Evolutionary conservation across 2,888 invertebrate species (phyloP).

Genomic region (Patella pellucida): DNA sequence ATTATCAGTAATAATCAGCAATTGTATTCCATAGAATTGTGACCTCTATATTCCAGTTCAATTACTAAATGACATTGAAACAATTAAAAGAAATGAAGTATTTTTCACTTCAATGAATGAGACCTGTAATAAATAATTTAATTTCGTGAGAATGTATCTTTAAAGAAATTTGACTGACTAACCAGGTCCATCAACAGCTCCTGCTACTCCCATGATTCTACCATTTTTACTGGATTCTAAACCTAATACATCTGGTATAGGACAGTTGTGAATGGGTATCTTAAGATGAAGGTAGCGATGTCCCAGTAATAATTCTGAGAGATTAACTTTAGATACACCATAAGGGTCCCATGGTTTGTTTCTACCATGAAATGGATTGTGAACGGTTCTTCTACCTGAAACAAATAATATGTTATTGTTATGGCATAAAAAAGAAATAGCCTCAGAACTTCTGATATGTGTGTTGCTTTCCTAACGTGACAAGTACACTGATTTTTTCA

Average conservation of each 20-base stretch:
- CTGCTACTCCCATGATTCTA: conserved; percentile 61
- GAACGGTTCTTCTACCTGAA: conserved; percentile 62
- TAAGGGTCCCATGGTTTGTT: conserved; percentile 69
- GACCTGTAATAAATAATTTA: too few species aligned
- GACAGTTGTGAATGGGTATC: conserved; percentile 64
- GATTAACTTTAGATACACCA: conserved; percentile 64
- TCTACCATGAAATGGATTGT: conserved; percentile 65
- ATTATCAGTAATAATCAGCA: background rate
- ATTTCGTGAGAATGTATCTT: too few species aligned
- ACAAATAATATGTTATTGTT: too few species aligned
- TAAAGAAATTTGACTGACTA: conserved; percentile 2
- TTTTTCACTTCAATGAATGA: too few species aligned
- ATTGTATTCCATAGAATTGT: too few species aligned
- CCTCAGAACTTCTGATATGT: too few species aligned
- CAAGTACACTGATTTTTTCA: too few species aligned
- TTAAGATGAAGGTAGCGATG: conserved; percentile 61
- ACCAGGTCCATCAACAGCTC: conserved; percentile 70
- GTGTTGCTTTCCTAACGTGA: too few species aligned
- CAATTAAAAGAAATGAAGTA: too few species aligned
- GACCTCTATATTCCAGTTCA: too few species aligned
- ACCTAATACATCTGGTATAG: conserved; percentile 64
- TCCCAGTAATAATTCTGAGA: conserved; percentile 67
- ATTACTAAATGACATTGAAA: too few species aligned
- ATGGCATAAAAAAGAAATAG: too few species aligned
- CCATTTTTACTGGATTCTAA: conserved; percentile 37